phyloP scores from a whole-genome alignment of 2,888 invertebrate genomes.

The Ormyrus nitidulus region DNA sequence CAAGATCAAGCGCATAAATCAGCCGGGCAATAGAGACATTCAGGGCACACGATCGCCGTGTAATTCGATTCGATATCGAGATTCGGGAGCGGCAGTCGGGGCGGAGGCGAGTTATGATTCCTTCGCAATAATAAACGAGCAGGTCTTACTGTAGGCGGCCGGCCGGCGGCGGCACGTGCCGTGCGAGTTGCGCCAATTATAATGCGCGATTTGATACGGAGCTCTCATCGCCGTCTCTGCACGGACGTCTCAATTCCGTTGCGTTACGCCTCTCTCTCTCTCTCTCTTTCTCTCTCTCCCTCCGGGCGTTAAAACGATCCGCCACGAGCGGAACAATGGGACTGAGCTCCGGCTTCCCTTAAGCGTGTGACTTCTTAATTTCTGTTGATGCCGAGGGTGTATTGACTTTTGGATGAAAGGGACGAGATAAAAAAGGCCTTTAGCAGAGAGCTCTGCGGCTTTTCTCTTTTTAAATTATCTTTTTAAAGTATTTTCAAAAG shows the following conservation, averaged over 20 bases:
- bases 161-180: conserved; percentile 65
- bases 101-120: conserved; percentile 69
- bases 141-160: conserved; percentile 71
- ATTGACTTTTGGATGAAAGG: not conserved
- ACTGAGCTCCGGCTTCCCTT: not conserved
- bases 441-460: no score
- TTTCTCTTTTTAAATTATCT: no score
- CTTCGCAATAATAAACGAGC: conserved; percentile 73
- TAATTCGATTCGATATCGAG: conserved; percentile 74
- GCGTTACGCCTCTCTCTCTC: not conserved
- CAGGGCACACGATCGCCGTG: conserved; percentile 63
- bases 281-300: not conserved
- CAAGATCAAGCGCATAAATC: not conserved
- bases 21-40: not conserved
- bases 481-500: no score
- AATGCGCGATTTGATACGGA: conserved; percentile 71
- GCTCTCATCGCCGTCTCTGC: conserved; percentile 59
- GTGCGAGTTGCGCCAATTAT: conserved; percentile 68
- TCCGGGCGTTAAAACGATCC: conserved; percentile 34
- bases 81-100: conserved; percentile 47
- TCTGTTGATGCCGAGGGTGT: not conserved
- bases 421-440: no score
- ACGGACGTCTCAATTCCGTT: conserved; percentile 64
- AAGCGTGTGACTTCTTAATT: conserved; percentile 47
- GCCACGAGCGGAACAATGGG: conserved; percentile 31